These are phyloP conservation scores for Chiloscyllium punctatum DNA, from an alignment of 2,797 vertebrate species.

Conservation along the genomic window DNA sequence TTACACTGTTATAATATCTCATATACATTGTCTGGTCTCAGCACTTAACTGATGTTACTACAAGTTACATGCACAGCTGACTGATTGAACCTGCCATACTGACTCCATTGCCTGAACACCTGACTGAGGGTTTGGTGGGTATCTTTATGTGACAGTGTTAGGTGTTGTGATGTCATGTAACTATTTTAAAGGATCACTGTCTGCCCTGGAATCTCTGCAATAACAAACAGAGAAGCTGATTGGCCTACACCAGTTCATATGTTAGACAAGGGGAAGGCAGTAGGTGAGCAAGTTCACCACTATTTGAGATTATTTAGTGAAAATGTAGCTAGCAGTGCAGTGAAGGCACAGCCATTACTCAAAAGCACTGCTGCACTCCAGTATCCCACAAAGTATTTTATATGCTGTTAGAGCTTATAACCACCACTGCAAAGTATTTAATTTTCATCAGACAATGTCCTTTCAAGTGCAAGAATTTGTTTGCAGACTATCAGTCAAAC, in stretches of 20 bases:
- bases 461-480: slow-evolving; percentile 4
- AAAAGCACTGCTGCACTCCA: neutral
- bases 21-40: too few relatives aligned
- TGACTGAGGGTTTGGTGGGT: too few relatives aligned
- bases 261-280: neutral
- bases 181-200: too few relatives aligned
- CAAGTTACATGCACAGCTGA: too few relatives aligned
- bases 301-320: neutral
- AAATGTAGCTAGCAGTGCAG: neutral
- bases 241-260: neutral
- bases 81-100: too few relatives aligned
- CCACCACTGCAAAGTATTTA: neutral
- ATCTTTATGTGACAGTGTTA: too few relatives aligned
- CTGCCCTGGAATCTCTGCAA: too few relatives aligned
- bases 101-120: too few relatives aligned
- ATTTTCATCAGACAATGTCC: neutral
- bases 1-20: too few relatives aligned
- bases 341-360: neutral
- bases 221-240: neutral
- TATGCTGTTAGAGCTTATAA: neutral
- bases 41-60: too few relatives aligned
- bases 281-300: neutral
- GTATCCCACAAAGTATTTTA: neutral
- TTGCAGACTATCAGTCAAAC: neutral
- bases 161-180: too few relatives aligned